Evolutionary conservation across 2,888 invertebrate genomes (phyloP).

Genomic region (Eristalis tenax): DNA sequence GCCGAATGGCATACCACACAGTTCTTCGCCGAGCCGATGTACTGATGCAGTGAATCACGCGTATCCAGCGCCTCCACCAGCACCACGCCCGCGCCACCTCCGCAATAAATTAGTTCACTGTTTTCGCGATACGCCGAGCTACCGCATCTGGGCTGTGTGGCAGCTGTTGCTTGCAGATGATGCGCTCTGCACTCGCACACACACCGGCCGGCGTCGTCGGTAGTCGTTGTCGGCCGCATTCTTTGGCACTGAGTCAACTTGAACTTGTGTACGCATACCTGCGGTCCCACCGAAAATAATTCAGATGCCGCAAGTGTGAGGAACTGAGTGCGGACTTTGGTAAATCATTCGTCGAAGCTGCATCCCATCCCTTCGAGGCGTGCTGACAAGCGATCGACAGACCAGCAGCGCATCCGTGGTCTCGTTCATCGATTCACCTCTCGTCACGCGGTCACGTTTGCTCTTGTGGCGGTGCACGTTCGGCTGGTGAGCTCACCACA

Average conservation of each 20-base stretch:
- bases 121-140: neutral
- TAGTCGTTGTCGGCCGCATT: constrained; percentile 10
- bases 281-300: constrained; percentile 40
- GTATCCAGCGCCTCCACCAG: neutral
- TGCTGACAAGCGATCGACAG: constrained; percentile 25
- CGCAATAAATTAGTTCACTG: constrained; percentile 9
- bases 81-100: neutral
- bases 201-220: neutral
- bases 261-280: constrained; percentile 47
- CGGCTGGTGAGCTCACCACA: constrained; percentile 12
- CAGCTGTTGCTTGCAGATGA: constrained; percentile 39
- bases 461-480: constrained; percentile 15
- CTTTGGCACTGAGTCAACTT: constrained; percentile 58
- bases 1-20: neutral
- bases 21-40: neutral
- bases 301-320: constrained; percentile 11
- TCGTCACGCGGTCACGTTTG: constrained; percentile 24
- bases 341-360: too few species aligned
- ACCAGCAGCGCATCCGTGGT: too few species aligned
- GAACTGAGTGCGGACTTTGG: neutral
- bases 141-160: constrained; percentile 15
- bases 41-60: neutral
- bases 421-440: constrained; percentile 20
- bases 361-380: neutral
- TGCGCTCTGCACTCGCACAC: neutral